These are phyloP conservation scores for Leptatherina wallacei DNA, from an alignment of 2,797 vertebrate genomes.

Conservation along the genomic window DNA sequence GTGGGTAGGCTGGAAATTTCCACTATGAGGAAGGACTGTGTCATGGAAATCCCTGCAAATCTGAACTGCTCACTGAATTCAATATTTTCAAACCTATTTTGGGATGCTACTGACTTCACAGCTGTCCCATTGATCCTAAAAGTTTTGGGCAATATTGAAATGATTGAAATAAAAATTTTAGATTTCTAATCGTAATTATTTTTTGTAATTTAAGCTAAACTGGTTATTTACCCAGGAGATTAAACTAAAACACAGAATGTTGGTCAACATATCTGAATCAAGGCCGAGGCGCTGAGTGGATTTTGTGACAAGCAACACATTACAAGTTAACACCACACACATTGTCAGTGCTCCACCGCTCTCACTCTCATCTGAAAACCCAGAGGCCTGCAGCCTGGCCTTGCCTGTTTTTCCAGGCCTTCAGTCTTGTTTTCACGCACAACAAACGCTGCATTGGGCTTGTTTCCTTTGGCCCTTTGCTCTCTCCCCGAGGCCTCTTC, in stretches of 20 bases:
- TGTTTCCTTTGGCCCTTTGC: slow-evolving; percentile 83
- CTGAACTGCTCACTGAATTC: background rate
- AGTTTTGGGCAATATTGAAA: background rate
- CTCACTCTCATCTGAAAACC: slow-evolving; percentile 68
- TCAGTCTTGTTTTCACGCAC: slow-evolving; percentile 83
- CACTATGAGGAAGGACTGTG: background rate
- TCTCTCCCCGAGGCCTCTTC: slow-evolving; percentile 71
- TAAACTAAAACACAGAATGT: slow-evolving; percentile 46
- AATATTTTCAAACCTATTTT: background rate
- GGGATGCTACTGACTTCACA: background rate
- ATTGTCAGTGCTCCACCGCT: slow-evolving; percentile 63
- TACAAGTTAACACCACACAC: slow-evolving; percentile 67
- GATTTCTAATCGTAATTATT: background rate
- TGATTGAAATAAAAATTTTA: background rate
- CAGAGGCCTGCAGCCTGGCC: slow-evolving; percentile 70
- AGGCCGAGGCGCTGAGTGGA: slow-evolving; percentile 61
- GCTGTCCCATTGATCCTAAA: background rate
- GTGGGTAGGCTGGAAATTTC: background rate
- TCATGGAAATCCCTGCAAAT: background rate
- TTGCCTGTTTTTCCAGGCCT: slow-evolving; percentile 82
- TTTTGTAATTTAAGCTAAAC: slow-evolving; percentile 3
- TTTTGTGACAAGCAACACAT: slow-evolving; percentile 67
- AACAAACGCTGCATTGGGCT: slow-evolving; percentile 81
- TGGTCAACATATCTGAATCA: slow-evolving; percentile 57
- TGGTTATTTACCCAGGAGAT: slow-evolving; percentile 43